Percentiles rank a stretch among this genome's conserved stretches.
These are phyloP conservation scores for Plagodis pulveraria DNA, from an alignment of 2,888 invertebrate genomes.

Conservation along the genomic window DNA sequence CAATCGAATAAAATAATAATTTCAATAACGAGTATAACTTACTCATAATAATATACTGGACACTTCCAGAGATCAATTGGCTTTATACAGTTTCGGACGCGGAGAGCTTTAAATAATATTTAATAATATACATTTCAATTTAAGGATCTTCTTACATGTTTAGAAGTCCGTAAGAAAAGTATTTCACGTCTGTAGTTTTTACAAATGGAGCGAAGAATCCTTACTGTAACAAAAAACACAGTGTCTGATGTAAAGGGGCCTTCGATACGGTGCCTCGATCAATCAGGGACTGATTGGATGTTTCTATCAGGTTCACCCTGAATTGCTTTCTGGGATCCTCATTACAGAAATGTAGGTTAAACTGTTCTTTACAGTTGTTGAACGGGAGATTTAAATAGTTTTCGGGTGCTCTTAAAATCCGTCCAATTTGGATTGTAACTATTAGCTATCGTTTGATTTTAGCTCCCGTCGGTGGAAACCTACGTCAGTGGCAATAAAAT, in stretches of 20 bases:
- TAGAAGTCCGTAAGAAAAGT: no score
- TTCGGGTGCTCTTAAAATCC: not conserved
- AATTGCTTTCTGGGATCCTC: slow-evolving; percentile 26
- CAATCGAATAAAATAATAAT: no score
- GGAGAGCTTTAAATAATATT: no score
- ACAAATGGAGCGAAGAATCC: not conserved
- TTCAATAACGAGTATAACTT: no score
- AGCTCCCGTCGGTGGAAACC: no score
- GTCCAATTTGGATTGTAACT: not conserved
- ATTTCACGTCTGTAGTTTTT: not conserved
- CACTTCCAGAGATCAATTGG: no score
- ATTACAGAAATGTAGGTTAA: slow-evolving; percentile 23
- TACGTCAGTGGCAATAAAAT: no score
- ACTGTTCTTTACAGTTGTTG: slow-evolving; percentile 15
- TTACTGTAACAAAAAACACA: slow-evolving; percentile 8
- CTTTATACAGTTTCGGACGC: no score
- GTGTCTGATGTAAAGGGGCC: slow-evolving; percentile 13
- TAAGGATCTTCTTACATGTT: no score
- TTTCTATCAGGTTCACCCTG: slow-evolving; percentile 26
- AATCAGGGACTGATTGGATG: slow-evolving; percentile 37
- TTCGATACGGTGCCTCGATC: slow-evolving; percentile 28
- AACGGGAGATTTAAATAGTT: slow-evolving; percentile 7
- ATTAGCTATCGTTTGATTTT: no score
- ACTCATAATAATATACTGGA: no score
- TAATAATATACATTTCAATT: no score